These are phyloP conservation scores for Rhaphigaster nebulosa DNA, from an alignment of 2,888 invertebrate genomes.

Conservation along the genomic window DNA sequence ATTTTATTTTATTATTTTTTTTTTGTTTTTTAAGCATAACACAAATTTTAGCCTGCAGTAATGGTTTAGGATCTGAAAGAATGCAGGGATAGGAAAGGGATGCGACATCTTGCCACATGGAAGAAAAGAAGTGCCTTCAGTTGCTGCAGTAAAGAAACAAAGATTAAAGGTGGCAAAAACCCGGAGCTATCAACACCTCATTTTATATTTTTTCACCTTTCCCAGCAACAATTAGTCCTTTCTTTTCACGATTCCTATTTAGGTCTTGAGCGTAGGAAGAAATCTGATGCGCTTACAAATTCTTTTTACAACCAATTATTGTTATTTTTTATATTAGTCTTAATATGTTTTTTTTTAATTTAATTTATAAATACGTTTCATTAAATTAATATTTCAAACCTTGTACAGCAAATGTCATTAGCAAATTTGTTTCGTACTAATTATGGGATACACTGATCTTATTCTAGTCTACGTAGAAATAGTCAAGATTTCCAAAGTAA, in stretches of 20 bases:
- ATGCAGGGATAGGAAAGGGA: too few relatives aligned
- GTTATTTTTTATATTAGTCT: background rate
- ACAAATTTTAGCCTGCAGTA: too few relatives aligned
- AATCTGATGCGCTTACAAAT: slow-evolving; percentile 12
- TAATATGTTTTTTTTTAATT: background rate
- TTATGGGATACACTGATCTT: background rate
- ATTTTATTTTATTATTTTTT: too few relatives aligned
- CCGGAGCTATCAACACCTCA: slow-evolving; percentile 8
- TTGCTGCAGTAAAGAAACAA: background rate
- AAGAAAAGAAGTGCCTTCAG: background rate
- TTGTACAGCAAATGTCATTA: background rate
- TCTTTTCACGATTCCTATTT: slow-evolving; percentile 12
- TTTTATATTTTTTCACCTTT: slow-evolving; percentile 10
- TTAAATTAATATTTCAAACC: background rate
- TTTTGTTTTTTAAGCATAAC: too few relatives aligned
- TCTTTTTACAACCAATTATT: slow-evolving; percentile 2
- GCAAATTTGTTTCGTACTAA: background rate
- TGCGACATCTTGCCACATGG: background rate
- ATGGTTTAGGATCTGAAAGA: too few relatives aligned
- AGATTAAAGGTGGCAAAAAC: slow-evolving; percentile 34
- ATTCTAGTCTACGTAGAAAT: too few relatives aligned
- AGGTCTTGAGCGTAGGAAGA: background rate
- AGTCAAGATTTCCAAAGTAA: too few relatives aligned
- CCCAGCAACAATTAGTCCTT: slow-evolving; percentile 28
- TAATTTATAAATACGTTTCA: background rate